Percentiles rank a stretch among this genome's conserved stretches.
These are phyloP conservation scores for Acrocephalus scirpaceus DNA, from an alignment of 2,797 vertebrate species.

Conservation along the genomic window DNA sequence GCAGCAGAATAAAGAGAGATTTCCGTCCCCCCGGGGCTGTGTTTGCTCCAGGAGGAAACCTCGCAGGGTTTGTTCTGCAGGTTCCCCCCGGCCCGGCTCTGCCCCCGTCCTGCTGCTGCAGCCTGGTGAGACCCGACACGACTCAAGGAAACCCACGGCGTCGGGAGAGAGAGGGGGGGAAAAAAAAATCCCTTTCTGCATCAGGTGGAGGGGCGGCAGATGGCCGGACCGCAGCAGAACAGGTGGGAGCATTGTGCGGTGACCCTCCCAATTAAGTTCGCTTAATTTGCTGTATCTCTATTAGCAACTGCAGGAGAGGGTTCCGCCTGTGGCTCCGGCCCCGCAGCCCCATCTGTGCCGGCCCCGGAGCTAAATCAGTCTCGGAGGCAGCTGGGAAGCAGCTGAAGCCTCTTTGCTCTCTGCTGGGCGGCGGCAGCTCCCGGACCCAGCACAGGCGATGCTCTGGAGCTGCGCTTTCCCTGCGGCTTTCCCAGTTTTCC, in stretches of 20 bases:
- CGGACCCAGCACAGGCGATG: not conserved
- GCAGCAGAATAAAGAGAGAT: not conserved
- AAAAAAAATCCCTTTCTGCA: not conserved
- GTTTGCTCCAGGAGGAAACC: not conserved
- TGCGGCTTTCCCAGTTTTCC: not conserved
- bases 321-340: slow-evolving; percentile 29
- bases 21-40: accelerated
- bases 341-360: slow-evolving; percentile 66
- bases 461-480: not conserved
- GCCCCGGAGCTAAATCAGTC: not conserved
- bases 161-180: not conserved
- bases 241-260: slow-evolving; percentile 74
- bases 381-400: not conserved
- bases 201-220: slow-evolving; percentile 70
- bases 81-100: not conserved
- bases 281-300: slow-evolving; percentile 69
- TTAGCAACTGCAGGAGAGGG: slow-evolving; percentile 47
- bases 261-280: slow-evolving; percentile 60
- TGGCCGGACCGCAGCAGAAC: slow-evolving; percentile 60
- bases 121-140: not conserved
- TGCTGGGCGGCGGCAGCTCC: not conserved
- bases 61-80: not conserved
- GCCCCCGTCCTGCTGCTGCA: not conserved
- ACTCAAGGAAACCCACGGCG: not conserved
- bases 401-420: not conserved